Conservation (phyloP, 2,797 vertebrate genomes). For the Limosa lapponica region DNA sequence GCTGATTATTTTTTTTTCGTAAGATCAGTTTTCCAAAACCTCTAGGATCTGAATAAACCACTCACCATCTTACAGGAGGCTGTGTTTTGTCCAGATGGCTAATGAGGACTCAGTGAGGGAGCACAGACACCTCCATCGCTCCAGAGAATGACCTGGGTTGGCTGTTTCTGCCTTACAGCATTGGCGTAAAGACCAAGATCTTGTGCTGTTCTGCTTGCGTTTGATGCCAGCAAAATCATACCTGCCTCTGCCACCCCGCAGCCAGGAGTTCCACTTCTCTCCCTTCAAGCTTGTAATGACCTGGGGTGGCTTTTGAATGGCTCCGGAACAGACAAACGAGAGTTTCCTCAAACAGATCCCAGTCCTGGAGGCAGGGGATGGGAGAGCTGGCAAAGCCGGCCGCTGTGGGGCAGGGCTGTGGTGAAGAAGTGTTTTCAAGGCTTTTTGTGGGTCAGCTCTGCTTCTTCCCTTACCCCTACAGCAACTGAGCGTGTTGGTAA, state of each 20-base stretch:
- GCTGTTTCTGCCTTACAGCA: neutral
- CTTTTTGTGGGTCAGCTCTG: neutral
- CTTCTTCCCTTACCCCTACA: neutral
- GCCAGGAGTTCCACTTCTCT: fast-evolving
- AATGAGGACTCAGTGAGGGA: neutral
- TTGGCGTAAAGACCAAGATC: neutral
- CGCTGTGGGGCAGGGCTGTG: fast-evolving
- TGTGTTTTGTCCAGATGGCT: neutral
- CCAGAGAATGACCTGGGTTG: fast-evolving
- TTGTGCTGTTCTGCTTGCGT: neutral
- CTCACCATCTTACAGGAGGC: neutral
- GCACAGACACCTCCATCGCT: neutral
- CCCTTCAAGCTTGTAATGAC: fast-evolving
- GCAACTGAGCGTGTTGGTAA: no score
- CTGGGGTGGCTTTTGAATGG: neutral
- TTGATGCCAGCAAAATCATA: neutral
- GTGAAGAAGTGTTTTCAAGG: neutral
- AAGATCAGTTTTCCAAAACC: neutral
- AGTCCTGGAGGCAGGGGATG: neutral
- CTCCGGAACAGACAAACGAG: no score
- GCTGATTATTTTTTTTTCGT: neutral
- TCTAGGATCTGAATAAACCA: conserved; percentile 27
- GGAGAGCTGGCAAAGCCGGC: neutral
- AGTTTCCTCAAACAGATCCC: fast-evolving
- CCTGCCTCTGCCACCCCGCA: neutral